Conservation (phyloP, 2,797 vertebrate genomes). For the Microcaecilia unicolor region DNA sequence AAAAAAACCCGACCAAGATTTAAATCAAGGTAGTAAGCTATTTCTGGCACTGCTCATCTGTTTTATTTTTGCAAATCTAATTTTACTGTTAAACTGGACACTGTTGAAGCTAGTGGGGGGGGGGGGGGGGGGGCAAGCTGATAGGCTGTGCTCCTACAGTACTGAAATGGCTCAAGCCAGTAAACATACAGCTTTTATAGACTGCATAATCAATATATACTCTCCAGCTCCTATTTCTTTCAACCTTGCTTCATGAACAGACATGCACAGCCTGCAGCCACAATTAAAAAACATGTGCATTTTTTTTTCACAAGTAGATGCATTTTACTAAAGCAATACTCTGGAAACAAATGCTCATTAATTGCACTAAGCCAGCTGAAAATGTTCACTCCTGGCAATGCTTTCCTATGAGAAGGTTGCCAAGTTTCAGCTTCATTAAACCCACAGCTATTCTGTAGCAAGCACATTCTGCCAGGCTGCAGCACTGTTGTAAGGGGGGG, state of each 20-base stretch:
- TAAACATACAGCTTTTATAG: too few species aligned
- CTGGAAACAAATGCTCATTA: constrained; percentile 23
- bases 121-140: too few species aligned
- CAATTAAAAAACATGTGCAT: too few species aligned
- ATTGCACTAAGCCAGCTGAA: constrained; percentile 21
- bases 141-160: too few species aligned
- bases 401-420: constrained; percentile 10
- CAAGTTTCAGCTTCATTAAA: constrained; percentile 47
- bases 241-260: too few species aligned
- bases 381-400: constrained; percentile 15
- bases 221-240: too few species aligned
- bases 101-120: too few species aligned
- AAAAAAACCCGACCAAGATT: constrained; percentile 14
- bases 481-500: constrained; percentile 13
- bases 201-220: too few species aligned
- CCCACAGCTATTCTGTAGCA: constrained; percentile 24
- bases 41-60: constrained; percentile 43
- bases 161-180: too few species aligned
- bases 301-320: background rate
- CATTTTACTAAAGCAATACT: constrained; percentile 7
- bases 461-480: constrained; percentile 29
- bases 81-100: too few species aligned
- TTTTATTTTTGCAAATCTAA: constrained; percentile 28
- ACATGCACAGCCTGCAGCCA: too few species aligned
- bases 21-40: constrained; percentile 27